Base-by-base conservation (phyloP, 2,888 invertebrate genomes). In the Drosophila paranaensis region DNA sequence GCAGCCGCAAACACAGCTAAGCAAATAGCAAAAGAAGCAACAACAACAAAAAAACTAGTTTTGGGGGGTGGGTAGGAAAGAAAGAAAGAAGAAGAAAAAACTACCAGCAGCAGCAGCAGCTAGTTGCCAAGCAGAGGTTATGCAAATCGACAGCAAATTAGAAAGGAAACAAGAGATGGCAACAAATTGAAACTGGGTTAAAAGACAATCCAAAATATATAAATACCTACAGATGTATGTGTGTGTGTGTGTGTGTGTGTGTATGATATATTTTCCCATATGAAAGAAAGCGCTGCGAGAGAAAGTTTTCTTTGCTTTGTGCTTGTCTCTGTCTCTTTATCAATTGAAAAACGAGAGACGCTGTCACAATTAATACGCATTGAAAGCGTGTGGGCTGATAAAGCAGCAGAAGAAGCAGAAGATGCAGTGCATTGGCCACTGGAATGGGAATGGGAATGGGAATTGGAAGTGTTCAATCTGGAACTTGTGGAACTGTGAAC, bases 111-210 rank as follows among this genome's bases (percentile, higher is more conserved):
- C 30, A 4, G 20, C 20, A 20, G 20, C 8, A 9, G 25, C 33
- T 14, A 46, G 78, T 79, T 78, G 71, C 71, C 62, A 78, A 62
- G 77, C 64, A 40, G 65, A 57, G 74, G 83, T 86, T 88, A 84
- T 88, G 88, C 75, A 82, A 88, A 85, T 80, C 60, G 61, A 55
- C 64, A 53, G 46, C 20, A 66, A 78, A 83, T 83, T 83, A 88
- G 83, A 83, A 88, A 88, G 83, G 83, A 82, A 71, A 84, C 74
- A 74, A 67, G 48, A 39, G 69, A 53, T 60, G 70, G 75, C 81
- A 43, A 64, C 60, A 68, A 64, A 71, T 63, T 55, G 62, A 67
- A 88, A 80, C 76, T 83, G 71, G 86, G 81, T 77, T 74, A 81
- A 77, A 70, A 60, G 43, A 63, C 43, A 71, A 54, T 73, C 25